These are phyloP conservation scores for Augiades crinisus DNA, from an alignment of 2,888 invertebrate species.

Conservation along the genomic window DNA sequence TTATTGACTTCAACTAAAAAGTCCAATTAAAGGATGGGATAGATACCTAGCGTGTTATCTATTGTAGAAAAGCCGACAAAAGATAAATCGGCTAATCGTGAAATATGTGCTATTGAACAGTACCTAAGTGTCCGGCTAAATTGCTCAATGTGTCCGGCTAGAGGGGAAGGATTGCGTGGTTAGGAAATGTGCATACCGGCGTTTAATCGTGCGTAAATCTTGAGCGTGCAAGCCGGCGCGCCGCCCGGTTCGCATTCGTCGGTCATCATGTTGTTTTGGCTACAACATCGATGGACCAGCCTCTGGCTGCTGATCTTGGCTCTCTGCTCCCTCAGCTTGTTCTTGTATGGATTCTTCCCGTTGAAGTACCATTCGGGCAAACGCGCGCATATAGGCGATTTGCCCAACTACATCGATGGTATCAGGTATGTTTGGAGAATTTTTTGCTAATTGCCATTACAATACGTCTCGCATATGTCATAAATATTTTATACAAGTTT, in stretches of 20 bases:
- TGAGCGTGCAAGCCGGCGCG: neutral
- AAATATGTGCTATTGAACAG: no score
- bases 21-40: no score
- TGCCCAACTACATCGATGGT: constrained; percentile 77
- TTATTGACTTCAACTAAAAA: no score
- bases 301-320: constrained; percentile 62
- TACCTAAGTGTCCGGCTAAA: neutral
- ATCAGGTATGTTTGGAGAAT: constrained; percentile 63
- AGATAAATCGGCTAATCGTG: neutral
- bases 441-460: no score
- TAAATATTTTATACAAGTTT: no score
- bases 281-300: constrained; percentile 69
- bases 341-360: constrained; percentile 83
- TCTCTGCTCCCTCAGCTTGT: constrained; percentile 65
- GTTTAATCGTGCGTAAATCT: constrained; percentile 4
- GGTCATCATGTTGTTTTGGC: constrained; percentile 58
- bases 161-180: constrained; percentile 24
- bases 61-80: constrained; percentile 7
- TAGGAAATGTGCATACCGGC: constrained; percentile 9
- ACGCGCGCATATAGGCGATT: constrained; percentile 70
- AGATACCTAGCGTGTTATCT: no score
- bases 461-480: no score
- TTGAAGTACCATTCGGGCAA: constrained; percentile 75
- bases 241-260: no score
- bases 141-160: constrained; percentile 26